Evolutionary conservation across 1,140 invertebrate species (phyloP).

Genomic region (Zeugodacus cucurbitae): DNA sequence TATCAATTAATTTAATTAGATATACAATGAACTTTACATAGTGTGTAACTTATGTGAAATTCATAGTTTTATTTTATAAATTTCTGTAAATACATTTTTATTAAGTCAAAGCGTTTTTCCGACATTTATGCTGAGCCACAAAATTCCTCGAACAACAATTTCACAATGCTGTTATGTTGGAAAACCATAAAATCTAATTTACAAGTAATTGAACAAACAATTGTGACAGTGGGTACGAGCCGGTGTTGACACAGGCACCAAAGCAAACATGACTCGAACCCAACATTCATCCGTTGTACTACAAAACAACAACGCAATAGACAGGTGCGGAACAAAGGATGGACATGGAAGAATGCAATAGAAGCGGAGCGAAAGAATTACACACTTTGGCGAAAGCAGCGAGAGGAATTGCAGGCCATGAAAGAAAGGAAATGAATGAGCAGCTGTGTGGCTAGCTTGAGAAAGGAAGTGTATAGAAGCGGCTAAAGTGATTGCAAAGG

Average conservation of each 20-base stretch:
- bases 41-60: no score
- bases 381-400: not conserved
- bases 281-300: not conserved
- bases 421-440: not conserved
- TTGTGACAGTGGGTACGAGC: not conserved
- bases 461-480: not conserved
- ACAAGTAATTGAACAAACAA: constrained; percentile 24
- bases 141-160: not conserved
- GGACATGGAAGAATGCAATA: not conserved
- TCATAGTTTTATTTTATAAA: not conserved
- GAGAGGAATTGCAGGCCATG: not conserved
- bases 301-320: not conserved
- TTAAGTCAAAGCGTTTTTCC: not conserved
- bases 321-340: not conserved
- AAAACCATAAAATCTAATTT: constrained; percentile 38
- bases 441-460: not conserved
- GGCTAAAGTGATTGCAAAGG: not conserved
- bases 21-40: no score
- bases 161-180: not conserved
- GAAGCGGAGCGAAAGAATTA: not conserved
- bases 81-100: not conserved
- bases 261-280: not conserved
- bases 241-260: not conserved
- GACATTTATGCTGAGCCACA: not conserved
- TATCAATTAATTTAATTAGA: not conserved